Percentiles rank a stretch among this genome's conserved stretches.
Evolutionary conservation across 2,888 invertebrate genomes (phyloP).

Genomic region (Tholera decimalis): DNA sequence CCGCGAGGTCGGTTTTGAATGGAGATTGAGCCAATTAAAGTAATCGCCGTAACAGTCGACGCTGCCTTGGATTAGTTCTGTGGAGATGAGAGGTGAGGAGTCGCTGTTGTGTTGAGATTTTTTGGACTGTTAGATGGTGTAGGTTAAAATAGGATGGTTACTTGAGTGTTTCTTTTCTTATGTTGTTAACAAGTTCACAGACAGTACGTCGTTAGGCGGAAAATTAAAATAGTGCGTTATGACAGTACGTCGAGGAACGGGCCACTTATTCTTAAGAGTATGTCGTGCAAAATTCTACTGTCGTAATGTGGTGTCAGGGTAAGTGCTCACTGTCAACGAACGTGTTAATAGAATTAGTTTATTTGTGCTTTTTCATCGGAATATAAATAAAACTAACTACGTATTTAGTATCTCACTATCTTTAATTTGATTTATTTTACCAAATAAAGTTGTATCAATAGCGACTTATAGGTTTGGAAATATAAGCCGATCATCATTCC

Average conservation of each 20-base stretch:
- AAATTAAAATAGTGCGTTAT: too few relatives aligned
- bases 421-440: not conserved
- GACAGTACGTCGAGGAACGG: too few relatives aligned
- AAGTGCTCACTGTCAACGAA: too few relatives aligned
- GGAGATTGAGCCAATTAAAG: constrained; percentile 94
- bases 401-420: not conserved
- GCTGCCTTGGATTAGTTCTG: constrained; percentile 93
- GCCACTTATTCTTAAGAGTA: too few relatives aligned
- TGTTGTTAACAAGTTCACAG: too few relatives aligned
- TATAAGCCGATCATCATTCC: not conserved
- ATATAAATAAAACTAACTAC: too few relatives aligned
- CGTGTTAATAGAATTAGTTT: too few relatives aligned
- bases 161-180: not conserved
- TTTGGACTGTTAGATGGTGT: not conserved
- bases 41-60: constrained; percentile 94
- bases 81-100: constrained; percentile 74
- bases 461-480: too few relatives aligned
- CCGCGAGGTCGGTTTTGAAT: constrained; percentile 91
- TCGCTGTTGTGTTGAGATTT: constrained; percentile 44
- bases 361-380: too few relatives aligned
- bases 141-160: not conserved
- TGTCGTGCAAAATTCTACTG: too few relatives aligned
- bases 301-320: too few relatives aligned
- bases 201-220: too few relatives aligned
- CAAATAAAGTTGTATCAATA: not conserved